Evolutionary conservation across 2,888 invertebrate species (phyloP), one percentile per base, ranked within the genome.

Genomic region (Encarsia formosa): DNA sequence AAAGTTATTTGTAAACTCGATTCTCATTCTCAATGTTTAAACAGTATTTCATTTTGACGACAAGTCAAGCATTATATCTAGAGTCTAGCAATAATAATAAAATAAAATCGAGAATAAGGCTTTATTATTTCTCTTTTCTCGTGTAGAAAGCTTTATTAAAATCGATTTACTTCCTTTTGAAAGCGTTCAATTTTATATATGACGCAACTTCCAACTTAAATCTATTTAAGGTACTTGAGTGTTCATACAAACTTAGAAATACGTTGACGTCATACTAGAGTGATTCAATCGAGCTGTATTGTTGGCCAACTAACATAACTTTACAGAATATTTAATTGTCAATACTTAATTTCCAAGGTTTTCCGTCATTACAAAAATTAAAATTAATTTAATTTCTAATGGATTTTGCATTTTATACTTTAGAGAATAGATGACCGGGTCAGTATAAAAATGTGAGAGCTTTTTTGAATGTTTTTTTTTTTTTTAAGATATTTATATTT

Each of bases 161-260:
- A 52, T 52, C 48, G 48, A 52, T 52, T 52, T 52, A 23, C 39
- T 51, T 46, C 51, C n/a, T n/a, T 51, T 35, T 39, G 24, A 39
- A 50, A 44, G 37, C 41, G 42, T 13, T 29, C 42, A 46, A 40
- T 52, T 40, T 51, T 37, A 39, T n/a, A n/a, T 47, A 35, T 35
- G 38, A 48, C 42, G 47, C 52, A 46, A 52, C 43, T 24, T 26
- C 40, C 24, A 44, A 41, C 51, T 51, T 40, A 41, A 46, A 45
- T 51, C 45, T 43, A 47, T 43, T 47, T 52, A n/a, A 29, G 20
- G 51, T 39, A 20, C 18, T 23, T 22, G 22, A 49, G 38, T 31
- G 19, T 13, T 38, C 26, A 4, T 22, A 42, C n/a, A 50, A 50
- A 50, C 44, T 44, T 44, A 39, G 24, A 44, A 39, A 39, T 22